Base-by-base conservation (phyloP, 1,140 invertebrate genomes). In the Lasioglossum albipes region DNA sequence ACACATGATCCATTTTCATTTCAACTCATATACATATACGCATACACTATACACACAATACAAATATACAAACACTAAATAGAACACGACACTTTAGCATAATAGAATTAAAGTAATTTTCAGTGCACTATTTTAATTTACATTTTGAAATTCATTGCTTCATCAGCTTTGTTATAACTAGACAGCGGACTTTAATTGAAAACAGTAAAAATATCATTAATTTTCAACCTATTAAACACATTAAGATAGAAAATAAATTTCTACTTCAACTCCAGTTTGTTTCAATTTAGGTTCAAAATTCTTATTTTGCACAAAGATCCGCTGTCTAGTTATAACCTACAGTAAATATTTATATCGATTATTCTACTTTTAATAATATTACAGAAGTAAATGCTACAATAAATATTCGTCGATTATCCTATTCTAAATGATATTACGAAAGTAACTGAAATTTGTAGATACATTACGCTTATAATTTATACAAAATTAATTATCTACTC, bases 61-160 rank as follows among this genome's bases (percentile, higher is more conserved):
- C 22, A 81, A 12, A 67, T 10, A 71, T 5, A 10, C 22, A 68
- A 10, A 45, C 57, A 73, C 22, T n/a, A 42, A 27, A 20, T 80
- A 31, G 5, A 61, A 69, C 59, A 66, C 27, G 10, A 7, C 54
- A 57, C 13, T 49, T 42, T 70, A n/a, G 22, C 27, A 64, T 31
- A 64, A 5, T 1, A 22, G 31, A 4, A 31, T 2, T 64, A 31
- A 6, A 2, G 16, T 5, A 0, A 12, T 64, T 54, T 54, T 5
- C 16, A 54, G 52, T 54, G 16, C 10, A 64, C 0, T 36, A 31
- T 64, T 13, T 9, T 31, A 7, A 64, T 31, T 64, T 13, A 22
- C 13, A 31, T 31, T 31, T 13, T 31, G 22, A 12, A n/a, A 64
- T 64, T 31, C 20, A 10, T 27, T 31, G 13, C 61, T 61, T 18